Evolutionary conservation across 1,140 invertebrate species (phyloP).

Genomic region (Rhopalosiphum maidis): DNA sequence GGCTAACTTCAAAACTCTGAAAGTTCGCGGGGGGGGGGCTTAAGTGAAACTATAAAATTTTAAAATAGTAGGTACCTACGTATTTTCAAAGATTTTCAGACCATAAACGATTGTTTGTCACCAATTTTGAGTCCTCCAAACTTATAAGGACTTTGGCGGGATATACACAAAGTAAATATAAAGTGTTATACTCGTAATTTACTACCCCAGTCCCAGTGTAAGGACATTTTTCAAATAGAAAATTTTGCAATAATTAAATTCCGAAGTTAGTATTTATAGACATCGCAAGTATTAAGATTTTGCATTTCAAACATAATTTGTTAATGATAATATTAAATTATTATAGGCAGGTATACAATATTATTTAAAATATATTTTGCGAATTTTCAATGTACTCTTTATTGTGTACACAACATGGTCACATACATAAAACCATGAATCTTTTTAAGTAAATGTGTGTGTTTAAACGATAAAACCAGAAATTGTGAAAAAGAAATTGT

Average conservation of each 20-base stretch:
- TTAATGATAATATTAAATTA: no score
- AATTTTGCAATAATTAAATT: neutral
- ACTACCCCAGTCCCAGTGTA: accelerated
- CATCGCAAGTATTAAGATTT: neutral
- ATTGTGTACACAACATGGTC: no score
- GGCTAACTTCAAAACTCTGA: neutral
- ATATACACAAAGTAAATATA: neutral
- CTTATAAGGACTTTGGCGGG: neutral
- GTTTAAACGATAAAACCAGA: no score
- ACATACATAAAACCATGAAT: no score
- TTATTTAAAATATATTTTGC: no score
- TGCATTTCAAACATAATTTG: neutral
- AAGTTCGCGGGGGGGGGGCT: neutral
- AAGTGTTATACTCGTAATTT: no score
- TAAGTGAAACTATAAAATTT: neutral
- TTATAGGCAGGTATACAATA: no score
- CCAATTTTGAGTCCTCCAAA: neutral
- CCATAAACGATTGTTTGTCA: neutral
- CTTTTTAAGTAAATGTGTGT: no score
- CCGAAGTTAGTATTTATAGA: neutral
- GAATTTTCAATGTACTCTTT: no score
- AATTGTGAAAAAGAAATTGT: no score
- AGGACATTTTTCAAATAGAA: neutral
- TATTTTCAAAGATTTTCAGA: neutral
- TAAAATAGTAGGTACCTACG: neutral